phyloP scores from a whole-genome alignment of 2,888 invertebrate species.

The Drosophila rubida region DNA sequence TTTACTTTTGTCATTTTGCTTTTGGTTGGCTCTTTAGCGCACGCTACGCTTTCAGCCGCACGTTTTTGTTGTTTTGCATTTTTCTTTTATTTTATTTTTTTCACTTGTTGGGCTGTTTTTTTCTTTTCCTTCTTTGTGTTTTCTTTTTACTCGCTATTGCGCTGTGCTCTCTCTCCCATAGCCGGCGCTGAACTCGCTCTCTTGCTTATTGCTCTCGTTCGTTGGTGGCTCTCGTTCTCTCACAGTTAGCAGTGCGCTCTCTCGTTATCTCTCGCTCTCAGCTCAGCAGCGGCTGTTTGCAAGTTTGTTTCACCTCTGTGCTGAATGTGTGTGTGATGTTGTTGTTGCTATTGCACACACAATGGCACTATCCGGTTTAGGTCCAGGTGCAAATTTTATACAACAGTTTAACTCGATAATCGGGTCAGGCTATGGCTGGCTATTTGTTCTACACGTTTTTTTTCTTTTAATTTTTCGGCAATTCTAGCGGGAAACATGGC shows the following conservation, averaged over 20 bases:
- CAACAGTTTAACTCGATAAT: slow-evolving; percentile 78
- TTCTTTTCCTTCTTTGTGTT: slow-evolving; percentile 58
- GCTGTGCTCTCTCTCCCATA: slow-evolving; percentile 28
- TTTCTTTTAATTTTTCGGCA: slow-evolving; percentile 38
- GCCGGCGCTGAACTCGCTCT: slow-evolving; percentile 16
- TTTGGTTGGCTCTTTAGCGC: slow-evolving; percentile 71
- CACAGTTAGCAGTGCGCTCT: slow-evolving; percentile 19
- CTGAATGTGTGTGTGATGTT: slow-evolving; percentile 21
- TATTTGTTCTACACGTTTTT: slow-evolving; percentile 62
- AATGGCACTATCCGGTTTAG: slow-evolving; percentile 79
- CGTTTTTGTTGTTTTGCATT: slow-evolving; percentile 63
- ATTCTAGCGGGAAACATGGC: slow-evolving; percentile 77
- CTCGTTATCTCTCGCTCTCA: slow-evolving; percentile 25
- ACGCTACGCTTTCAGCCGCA: slow-evolving; percentile 66
- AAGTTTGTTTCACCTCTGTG: slow-evolving; percentile 51
- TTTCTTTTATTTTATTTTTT: slow-evolving; percentile 44
- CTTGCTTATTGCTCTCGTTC: slow-evolving; percentile 19
- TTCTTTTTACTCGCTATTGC: slow-evolving; percentile 52
- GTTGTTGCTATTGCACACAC: slow-evolving; percentile 57
- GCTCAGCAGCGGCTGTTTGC: slow-evolving; percentile 52
- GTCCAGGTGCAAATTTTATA: slow-evolving; percentile 80
- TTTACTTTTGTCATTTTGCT: slow-evolving; percentile 76
- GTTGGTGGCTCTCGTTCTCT: slow-evolving; percentile 21
- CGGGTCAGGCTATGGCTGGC: slow-evolving; percentile 73
- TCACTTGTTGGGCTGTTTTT: slow-evolving; percentile 80